Evolutionary conservation across 2,888 invertebrate species (phyloP).

Genomic region (Apodemia duryi): DNA sequence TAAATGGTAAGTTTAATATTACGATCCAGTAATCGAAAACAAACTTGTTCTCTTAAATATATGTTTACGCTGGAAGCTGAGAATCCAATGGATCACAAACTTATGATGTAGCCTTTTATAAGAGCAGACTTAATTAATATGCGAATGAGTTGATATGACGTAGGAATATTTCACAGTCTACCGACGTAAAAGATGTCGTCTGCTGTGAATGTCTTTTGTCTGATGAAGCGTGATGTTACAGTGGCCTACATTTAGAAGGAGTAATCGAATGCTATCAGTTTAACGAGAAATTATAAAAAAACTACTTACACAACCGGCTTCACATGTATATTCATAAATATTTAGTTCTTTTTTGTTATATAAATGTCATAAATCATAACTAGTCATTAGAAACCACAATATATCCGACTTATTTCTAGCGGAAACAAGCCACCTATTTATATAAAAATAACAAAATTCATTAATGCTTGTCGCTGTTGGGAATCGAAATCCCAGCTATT

Average conservation of each 20-base stretch:
- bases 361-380: no score
- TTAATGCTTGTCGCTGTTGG: no score
- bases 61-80: not conserved
- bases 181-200: slow-evolving; percentile 1
- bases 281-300: not conserved
- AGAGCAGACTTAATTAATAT: not conserved
- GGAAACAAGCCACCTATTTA: no score
- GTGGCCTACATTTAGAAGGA: slow-evolving; percentile 1
- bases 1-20: no score
- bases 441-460: no score
- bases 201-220: not conserved
- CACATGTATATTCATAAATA: no score
- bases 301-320: not conserved
- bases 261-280: not conserved
- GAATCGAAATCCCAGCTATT: no score
- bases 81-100: not conserved
- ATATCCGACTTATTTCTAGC: no score
- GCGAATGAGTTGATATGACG: slow-evolving; percentile 3
- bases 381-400: no score
- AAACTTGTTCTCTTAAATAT: no score
- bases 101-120: not conserved
- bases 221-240: not conserved
- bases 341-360: no score
- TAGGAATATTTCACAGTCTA: slow-evolving; percentile 1
- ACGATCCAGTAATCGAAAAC: no score